Conservation (phyloP, 2,113 vertebrate genomes). For the Pachyramphus minor region DNA sequence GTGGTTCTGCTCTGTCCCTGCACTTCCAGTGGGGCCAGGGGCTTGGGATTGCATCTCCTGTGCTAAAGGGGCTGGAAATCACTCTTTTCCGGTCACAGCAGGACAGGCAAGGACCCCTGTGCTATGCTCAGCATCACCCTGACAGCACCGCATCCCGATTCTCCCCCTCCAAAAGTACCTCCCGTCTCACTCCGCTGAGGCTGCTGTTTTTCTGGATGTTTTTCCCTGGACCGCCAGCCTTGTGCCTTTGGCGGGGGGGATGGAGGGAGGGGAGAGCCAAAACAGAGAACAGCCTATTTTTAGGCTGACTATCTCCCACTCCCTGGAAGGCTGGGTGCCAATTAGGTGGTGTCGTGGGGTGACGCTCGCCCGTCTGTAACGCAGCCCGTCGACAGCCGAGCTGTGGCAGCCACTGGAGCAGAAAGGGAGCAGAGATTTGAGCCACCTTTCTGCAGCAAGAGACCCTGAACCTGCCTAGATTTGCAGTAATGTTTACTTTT, state of each 20-base stretch:
- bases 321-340: conserved; percentile 45
- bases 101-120: not conserved
- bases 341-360: not conserved
- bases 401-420: not conserved
- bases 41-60: accelerated
- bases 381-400: accelerated
- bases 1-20: not conserved
- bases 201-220: not conserved
- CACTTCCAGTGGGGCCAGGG: accelerated
- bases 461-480: not conserved
- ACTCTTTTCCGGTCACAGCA: not conserved
- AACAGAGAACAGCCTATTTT: conserved; percentile 43
- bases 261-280: not conserved
- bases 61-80: not conserved
- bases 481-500: not conserved
- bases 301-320: conserved; percentile 59
- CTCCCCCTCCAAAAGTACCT: not conserved
- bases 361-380: not conserved
- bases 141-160: not conserved
- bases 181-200: accelerated
- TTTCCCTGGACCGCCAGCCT: not conserved
- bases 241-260: not conserved
- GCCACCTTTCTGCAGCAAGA: not conserved
- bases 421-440: not conserved
- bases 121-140: accelerated